These are phyloP conservation scores for Tinea trinotella DNA, from an alignment of 2,888 invertebrate genomes.

Conservation along the genomic window DNA sequence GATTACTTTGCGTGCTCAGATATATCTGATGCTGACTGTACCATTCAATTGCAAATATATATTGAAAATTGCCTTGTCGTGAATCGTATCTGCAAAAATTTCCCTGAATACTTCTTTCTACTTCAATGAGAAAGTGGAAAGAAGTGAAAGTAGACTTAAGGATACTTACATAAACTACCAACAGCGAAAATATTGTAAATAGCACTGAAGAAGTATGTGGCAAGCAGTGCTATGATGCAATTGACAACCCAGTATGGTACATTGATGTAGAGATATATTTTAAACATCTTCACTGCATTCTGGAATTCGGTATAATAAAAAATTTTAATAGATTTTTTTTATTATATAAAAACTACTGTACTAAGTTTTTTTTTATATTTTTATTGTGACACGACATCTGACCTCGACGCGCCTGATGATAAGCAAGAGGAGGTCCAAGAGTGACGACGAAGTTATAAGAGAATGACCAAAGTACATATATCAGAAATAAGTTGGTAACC, in stretches of 20 bases:
- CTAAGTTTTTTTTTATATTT: neutral
- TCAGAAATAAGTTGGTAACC: too few relatives aligned
- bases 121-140: neutral
- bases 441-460: too few relatives aligned
- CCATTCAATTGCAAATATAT: too few relatives aligned
- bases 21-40: too few relatives aligned
- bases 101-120: neutral
- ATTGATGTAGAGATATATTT: slow-evolving; percentile 19
- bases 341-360: neutral
- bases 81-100: neutral
- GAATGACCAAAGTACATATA: too few relatives aligned
- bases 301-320: neutral
- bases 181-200: neutral
- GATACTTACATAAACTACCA: slow-evolving; percentile 20
- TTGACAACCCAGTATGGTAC: slow-evolving; percentile 22
- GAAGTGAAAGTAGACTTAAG: neutral
- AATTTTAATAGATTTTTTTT: neutral
- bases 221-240: slow-evolving; percentile 17
- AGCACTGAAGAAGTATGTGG: slow-evolving; percentile 8
- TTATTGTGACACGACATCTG: too few relatives aligned
- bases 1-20: too few relatives aligned
- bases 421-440: too few relatives aligned
- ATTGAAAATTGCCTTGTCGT: too few relatives aligned
- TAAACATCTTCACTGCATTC: slow-evolving; percentile 20
- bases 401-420: too few relatives aligned